Evolutionary conservation across 2,113 vertebrate species (phyloP), one percentile per base, ranked within the genome.

Genomic region (Hipposideros armiger): DNA sequence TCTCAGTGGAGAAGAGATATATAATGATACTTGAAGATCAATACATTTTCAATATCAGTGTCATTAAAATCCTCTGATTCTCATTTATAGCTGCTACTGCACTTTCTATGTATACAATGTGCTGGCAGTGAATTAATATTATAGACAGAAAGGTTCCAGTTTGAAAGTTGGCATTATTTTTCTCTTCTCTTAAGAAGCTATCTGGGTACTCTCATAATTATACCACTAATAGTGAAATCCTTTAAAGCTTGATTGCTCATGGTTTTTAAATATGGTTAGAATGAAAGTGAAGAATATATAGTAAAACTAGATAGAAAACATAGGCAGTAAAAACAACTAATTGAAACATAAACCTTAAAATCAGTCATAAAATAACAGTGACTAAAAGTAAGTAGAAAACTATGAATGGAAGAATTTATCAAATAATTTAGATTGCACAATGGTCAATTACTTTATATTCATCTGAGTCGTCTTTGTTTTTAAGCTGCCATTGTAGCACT

Each of bases 201-300:
- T 94, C 92, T 89, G 86, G 89, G 73, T 94, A 73, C 52, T 81
- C 52, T 97, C 76, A 93, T 95, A 93, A 94, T 95, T 94, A 96
- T 70, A 90, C n/a, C n/a, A 89, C 50, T 70, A 60, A 16, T n/a
- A 73, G 50, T 80, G 83, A 72, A 73, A 94, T 89, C 8, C 80
- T 94, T 91, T 95, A 97, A 73, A 95, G 66, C 96, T 93, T 95
- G 60, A 96, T 88, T 94, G 91, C 76, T 96, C 54, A 36, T 93
- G 81, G 7, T 50, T 96, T 94, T 91, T 42, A 94, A 88, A 77
- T 54, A 94, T n/a, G 28, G n/a, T 72, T 97, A 91, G 91, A 96
- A 62, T 74, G 20, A 90, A 96, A 96, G 32, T 73, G 5, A 93
- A 87, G 45, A 87, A 62, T 58, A 70, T 64, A 91, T 86, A 58